Conservation (phyloP, 2,113 vertebrate species). For the Phyllostomus hastatus region DNA sequence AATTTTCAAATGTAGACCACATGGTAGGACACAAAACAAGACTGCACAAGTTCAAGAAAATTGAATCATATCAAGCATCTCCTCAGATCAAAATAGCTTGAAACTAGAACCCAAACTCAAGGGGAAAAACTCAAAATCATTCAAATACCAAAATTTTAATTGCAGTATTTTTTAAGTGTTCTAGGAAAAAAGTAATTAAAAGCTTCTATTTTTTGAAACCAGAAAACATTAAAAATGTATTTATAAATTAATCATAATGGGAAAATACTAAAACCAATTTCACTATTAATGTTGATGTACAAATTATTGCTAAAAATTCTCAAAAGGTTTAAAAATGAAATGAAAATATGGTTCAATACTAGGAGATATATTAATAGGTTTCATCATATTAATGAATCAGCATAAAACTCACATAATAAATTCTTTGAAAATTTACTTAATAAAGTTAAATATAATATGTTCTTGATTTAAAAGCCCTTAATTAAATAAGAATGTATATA, state of each 20-base stretch:
- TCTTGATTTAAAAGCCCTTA: neutral
- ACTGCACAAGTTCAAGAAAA: no score
- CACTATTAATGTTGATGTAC: neutral
- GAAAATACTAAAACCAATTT: neutral
- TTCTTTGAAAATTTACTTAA: neutral
- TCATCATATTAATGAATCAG: neutral
- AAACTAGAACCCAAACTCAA: no score
- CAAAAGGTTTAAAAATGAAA: neutral
- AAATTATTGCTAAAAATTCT: neutral
- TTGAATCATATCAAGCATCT: no score
- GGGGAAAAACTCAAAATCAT: no score
- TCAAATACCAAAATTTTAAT: neutral
- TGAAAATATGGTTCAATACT: neutral
- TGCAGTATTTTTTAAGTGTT: neutral
- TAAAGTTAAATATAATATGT: neutral
- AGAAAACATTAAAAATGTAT: neutral
- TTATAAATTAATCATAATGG: neutral
- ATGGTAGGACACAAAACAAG: no score
- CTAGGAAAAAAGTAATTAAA: neutral
- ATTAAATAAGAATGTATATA: neutral
- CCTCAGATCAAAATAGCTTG: no score
- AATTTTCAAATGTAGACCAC: no score
- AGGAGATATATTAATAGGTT: neutral
- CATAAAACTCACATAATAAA: neutral
- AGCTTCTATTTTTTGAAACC: neutral